These are phyloP conservation scores for Acanthornis magna DNA, from an alignment of 2,797 vertebrate species.

Conservation along the genomic window DNA sequence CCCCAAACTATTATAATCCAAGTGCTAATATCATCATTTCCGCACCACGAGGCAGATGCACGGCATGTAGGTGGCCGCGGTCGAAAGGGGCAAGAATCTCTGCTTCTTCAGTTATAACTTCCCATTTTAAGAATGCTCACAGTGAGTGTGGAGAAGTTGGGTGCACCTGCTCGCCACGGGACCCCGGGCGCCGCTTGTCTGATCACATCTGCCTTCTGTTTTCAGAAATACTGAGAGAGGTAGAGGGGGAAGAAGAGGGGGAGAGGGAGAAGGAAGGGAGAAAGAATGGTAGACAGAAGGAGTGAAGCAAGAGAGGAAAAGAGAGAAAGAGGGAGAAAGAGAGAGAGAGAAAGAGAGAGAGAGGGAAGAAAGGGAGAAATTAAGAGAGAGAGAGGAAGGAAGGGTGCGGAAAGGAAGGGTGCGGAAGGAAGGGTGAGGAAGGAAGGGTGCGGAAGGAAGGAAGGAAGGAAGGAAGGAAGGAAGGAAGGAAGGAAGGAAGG, in stretches of 20 bases:
- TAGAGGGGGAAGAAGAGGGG: background rate
- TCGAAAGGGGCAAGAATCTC: background rate
- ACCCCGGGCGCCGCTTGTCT: background rate
- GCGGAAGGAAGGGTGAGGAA: too few species aligned
- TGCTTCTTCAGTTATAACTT: background rate
- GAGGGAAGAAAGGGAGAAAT: accelerated
- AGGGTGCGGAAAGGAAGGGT: too few species aligned
- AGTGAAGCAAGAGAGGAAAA: too few species aligned
- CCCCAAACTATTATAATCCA: background rate
- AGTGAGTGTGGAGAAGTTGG: background rate
- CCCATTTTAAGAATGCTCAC: background rate
- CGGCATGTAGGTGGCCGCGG: background rate
- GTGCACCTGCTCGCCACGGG: background rate
- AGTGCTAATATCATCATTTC: background rate
- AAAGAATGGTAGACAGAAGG: too few species aligned
- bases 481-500: too few species aligned
- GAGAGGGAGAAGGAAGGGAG: background rate
- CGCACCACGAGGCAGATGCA: background rate
- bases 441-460: too few species aligned
- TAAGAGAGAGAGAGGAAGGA: accelerated
- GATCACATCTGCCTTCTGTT: background rate
- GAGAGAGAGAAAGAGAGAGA: accelerated
- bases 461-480: too few species aligned
- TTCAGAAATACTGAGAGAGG: background rate
- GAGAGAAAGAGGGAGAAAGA: too few species aligned